phyloP scores from a whole-genome alignment of 2,113 vertebrate species.

The Rhinogobius similis region DNA sequence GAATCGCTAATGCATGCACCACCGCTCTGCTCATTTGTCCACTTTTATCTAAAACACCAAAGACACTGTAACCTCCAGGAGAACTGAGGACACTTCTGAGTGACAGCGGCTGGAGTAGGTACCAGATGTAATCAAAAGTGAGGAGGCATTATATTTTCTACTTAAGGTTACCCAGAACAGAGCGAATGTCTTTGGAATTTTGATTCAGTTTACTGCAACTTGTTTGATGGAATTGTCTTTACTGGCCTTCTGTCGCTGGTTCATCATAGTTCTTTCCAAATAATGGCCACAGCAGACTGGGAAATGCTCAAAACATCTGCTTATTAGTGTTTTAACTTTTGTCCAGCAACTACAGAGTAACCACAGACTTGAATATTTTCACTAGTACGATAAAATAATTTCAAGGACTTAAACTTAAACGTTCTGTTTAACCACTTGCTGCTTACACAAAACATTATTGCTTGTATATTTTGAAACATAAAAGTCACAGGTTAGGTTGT shows the following conservation, averaged over 20 bases:
- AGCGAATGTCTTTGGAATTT: neutral
- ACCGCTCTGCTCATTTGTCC: neutral
- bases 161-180: neutral
- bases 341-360: no score
- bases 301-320: no score
- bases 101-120: neutral
- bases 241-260: neutral
- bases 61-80: neutral
- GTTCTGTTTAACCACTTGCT: no score
- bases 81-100: neutral
- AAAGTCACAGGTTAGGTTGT: no score
- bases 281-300: no score
- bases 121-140: neutral
- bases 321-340: no score
- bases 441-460: no score
- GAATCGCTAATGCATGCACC: neutral
- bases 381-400: no score
- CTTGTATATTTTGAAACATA: no score
- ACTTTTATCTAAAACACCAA: neutral
- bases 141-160: neutral
- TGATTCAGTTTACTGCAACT: neutral
- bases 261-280: no score
- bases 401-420: no score
- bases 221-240: neutral
- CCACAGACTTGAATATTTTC: no score